Conservation (phyloP, 2,113 vertebrate genomes). For the Alexandromys fortis region DNA sequence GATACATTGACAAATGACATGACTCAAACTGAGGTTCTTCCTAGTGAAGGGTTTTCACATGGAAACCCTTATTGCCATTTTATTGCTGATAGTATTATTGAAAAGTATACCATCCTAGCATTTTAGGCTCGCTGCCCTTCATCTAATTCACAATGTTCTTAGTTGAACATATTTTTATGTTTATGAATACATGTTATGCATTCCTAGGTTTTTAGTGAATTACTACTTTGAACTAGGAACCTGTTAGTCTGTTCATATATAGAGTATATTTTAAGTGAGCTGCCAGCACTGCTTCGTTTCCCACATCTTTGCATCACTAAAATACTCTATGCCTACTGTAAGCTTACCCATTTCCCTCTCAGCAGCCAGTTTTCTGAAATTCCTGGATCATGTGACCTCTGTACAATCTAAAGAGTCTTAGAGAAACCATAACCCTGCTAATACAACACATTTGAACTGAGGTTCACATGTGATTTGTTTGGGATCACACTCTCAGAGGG, state of each 20-base stretch:
- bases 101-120: not conserved
- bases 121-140: slow-evolving; percentile 7
- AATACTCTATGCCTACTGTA: slow-evolving; percentile 21
- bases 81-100: not conserved
- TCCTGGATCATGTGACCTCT: not conserved
- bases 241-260: not conserved
- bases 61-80: not conserved
- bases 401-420: not conserved
- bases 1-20: not conserved
- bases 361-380: not conserved
- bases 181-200: not conserved
- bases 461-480: not conserved
- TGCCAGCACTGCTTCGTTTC: slow-evolving; percentile 31
- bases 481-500: not conserved
- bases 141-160: not conserved
- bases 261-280: slow-evolving; percentile 21
- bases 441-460: not conserved
- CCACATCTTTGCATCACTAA: not conserved
- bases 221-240: slow-evolving; percentile 22
- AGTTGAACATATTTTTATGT: not conserved
- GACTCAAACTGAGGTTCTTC: not conserved
- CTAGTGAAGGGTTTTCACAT: not conserved
- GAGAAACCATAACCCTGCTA: not conserved
- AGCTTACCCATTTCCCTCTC: not conserved
- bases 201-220: not conserved